phyloP scores from a whole-genome alignment of 2,797 vertebrate species.

The Gephyroberyx darwinii region DNA sequence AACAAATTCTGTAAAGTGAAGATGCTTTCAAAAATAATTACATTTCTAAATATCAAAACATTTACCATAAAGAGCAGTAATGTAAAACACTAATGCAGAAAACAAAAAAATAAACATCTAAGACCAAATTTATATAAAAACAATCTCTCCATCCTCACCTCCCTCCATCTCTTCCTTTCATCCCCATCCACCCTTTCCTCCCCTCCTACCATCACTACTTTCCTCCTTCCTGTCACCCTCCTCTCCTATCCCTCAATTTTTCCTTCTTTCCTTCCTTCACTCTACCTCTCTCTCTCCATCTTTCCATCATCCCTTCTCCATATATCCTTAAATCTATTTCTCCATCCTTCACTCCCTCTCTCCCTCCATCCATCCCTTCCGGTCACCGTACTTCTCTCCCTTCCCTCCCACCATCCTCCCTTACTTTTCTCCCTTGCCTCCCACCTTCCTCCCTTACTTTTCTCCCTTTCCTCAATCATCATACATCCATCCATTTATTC shows the following conservation, averaged over 20 bases:
- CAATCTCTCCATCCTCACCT: neutral
- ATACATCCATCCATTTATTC: too few relatives aligned
- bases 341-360: neutral
- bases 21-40: too few relatives aligned
- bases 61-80: too few relatives aligned
- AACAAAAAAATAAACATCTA: too few relatives aligned
- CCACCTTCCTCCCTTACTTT: too few relatives aligned
- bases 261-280: neutral
- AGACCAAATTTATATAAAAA: neutral
- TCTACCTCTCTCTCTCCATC: neutral
- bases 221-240: neutral
- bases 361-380: neutral
- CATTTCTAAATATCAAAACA: too few relatives aligned
- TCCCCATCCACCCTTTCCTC: neutral
- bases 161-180: neutral
- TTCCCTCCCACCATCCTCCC: too few relatives aligned
- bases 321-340: neutral
- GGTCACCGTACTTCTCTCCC: too few relatives aligned
- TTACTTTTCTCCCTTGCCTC: too few relatives aligned
- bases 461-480: too few relatives aligned
- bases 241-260: neutral
- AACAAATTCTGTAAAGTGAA: too few relatives aligned
- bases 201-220: neutral
- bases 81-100: too few relatives aligned
- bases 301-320: neutral